Base-by-base conservation (phyloP, 2,888 invertebrate species). In the Ditylenchus weischeri region DNA sequence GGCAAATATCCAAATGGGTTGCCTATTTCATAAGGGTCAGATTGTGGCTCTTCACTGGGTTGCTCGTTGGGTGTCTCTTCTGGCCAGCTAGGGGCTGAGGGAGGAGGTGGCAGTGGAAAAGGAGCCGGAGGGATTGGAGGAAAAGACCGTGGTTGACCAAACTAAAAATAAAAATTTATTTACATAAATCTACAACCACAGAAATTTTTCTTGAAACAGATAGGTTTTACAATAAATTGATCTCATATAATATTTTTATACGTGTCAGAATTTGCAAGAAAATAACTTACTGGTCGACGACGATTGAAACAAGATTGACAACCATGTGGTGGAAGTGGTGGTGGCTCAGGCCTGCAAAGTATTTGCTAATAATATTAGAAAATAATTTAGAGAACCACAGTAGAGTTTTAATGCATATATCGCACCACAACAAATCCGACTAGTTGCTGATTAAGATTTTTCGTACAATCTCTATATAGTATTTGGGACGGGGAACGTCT, bases 1-100 rank as follows among this genome's bases (percentile, higher is more conserved):
- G 66, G n/a, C 43, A 71, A 35, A 57, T 73, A 74, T 15, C 71
- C 71, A 50, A 68, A 71, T 54, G 66, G 59, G 36, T 47, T 18
- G 29, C 59, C 13, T 18, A 51, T 65, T 29, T 48, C 57, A 47
- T 66, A 47, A 19, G 67, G 64, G 21, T 67, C 49, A 58, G 19
- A 8, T 23, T 23, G 21, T 10, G 59, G 59, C 19, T 58, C 8
- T 6, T 29, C n/a, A 29, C 19, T 58, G n/a, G 59, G 59, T 23
- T 58, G 59, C 7, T 35, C 59, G 19, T 5, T 23, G 11, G 19
- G 21, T 11, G 19, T 18, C 19, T 58, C 38, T 38, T 38, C 7
- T 38, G 38, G 38, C 38, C 38, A 38, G 11, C 38, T 38, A 11
- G 38, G 38, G 7, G 38, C 7, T 38, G n/a, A n/a, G n/a, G 38